These are phyloP conservation scores for Hylaeus volcanicus DNA, from an alignment of 1,140 invertebrate genomes.

Conservation along the genomic window DNA sequence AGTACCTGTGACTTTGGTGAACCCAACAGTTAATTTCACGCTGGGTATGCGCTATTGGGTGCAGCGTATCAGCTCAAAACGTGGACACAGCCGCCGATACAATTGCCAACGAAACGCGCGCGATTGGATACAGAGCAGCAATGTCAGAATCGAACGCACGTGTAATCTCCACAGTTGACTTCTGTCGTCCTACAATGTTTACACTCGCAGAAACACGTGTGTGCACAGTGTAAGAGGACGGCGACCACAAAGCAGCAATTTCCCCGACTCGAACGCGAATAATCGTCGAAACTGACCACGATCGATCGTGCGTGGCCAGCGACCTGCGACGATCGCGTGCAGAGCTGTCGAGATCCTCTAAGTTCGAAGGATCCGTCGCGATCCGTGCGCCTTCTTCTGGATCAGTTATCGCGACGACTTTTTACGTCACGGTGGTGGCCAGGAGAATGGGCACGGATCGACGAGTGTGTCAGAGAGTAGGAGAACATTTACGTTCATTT, in stretches of 20 bases:
- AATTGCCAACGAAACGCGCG: slow-evolving; percentile 29
- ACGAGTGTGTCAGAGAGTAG: no score
- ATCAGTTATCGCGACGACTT: slow-evolving; percentile 28
- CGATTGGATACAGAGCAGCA: slow-evolving; percentile 12
- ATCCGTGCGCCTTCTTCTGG: background rate
- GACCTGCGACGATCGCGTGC: slow-evolving; percentile 11
- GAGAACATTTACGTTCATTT: no score
- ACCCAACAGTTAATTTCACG: background rate
- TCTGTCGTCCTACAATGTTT: slow-evolving; percentile 22
- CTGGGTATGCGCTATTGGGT: background rate
- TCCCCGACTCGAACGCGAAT: slow-evolving; percentile 39
- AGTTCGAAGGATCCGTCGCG: background rate
- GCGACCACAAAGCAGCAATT: slow-evolving; percentile 54
- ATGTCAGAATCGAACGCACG: slow-evolving; percentile 24
- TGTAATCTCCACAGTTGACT: slow-evolving; percentile 31
- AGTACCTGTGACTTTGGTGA: no score
- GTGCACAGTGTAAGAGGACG: slow-evolving; percentile 19
- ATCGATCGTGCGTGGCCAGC: slow-evolving; percentile 51
- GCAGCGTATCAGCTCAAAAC: slow-evolving; percentile 2
- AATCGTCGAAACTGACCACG: slow-evolving; percentile 56
- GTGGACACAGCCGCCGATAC: background rate
- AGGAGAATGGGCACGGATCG: no score
- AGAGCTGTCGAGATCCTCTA: background rate
- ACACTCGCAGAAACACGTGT: slow-evolving; percentile 41
- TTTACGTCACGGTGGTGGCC: no score